Evolutionary conservation across 2,888 invertebrate genomes (phyloP), one percentile per base, ranked within the genome.

Genomic region (Morinoia aosen): DNA sequence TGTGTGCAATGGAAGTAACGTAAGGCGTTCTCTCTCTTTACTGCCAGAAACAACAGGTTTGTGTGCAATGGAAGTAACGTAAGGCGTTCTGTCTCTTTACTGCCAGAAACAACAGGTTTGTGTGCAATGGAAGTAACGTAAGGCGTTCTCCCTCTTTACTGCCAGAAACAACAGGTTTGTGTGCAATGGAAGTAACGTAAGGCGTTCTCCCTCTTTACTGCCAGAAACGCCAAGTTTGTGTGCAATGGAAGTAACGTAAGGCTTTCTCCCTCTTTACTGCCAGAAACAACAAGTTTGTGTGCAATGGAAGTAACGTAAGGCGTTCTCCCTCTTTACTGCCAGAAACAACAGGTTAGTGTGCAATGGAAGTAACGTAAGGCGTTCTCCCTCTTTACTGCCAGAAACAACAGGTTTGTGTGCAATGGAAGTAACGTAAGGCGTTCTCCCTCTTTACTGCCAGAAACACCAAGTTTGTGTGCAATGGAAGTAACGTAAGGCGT

Each of bases 261-360:
- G 48, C 48, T 2, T 48, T 48, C 48, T 4, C 48, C 5, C 48
- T 48, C 48, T 48, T 48, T 48, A 48, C 48, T 48, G n/a, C 96
- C 99, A 99, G 97, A 98, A 99, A 96, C 98, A 98, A 97, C 96
- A 96, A 95, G 96, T 96, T 90, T 93, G 94, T 48, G n/a, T n/a
- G 61, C 64, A 64, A 48, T 5, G 48, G 5, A 4, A 4, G 48
- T 48, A 4, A 48, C 48, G 48, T 48, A 5, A 48, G 5, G 48
- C 48, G 48, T 48, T 48, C 48, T 4, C 48, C 5, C 48, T 48
- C 48, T 48, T 48, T 48, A 48, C 48, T 48, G n/a, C 96, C 99
- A 99, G 97, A 98, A 99, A 96, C 98, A 98, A 97, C 96, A 96
- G 95, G 96, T 96, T 90, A 88, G 94, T 48, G n/a, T n/a, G 61